These are phyloP conservation scores for Bombus waltoni DNA, from an alignment of 1,140 invertebrate species.

Conservation along the genomic window DNA sequence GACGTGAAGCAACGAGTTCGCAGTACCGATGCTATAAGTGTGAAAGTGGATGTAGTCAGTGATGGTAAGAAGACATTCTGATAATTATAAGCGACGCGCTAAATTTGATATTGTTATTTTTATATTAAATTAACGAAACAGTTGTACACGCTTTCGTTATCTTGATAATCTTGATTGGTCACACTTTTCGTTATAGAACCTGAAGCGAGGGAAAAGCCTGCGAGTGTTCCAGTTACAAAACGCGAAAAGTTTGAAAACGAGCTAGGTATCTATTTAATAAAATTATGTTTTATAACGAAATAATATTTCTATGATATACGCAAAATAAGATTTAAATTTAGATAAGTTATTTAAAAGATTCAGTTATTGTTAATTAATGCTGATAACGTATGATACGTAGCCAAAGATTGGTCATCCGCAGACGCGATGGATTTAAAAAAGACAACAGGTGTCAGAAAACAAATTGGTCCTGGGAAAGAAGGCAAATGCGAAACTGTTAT, in stretches of 20 bases:
- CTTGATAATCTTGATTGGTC: background rate
- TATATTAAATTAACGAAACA: no score
- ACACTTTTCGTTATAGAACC: background rate
- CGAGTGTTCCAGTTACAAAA: background rate
- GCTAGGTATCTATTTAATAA: background rate
- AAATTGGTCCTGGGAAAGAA: slow-evolving; percentile 9
- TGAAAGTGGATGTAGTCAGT: slow-evolving; percentile 42
- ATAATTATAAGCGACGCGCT: background rate
- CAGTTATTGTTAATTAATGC: no score
- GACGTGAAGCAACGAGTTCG: slow-evolving; percentile 30
- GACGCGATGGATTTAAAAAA: background rate
- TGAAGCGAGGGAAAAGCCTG: background rate
- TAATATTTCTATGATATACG: no score
- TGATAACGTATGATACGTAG: background rate
- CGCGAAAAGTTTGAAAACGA: background rate
- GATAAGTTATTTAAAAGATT: background rate
- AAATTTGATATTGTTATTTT: background rate
- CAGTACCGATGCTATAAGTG: slow-evolving; percentile 16
- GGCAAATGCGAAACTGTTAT: slow-evolving; percentile 56
- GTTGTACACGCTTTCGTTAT: background rate
- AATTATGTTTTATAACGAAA: no score
- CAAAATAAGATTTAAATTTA: no score
- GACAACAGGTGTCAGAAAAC: slow-evolving; percentile 20
- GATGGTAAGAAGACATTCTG: slow-evolving; percentile 36
- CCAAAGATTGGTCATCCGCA: background rate